phyloP scores from a whole-genome alignment of 2,797 vertebrate genomes.

The Eidolon dupreanum region DNA sequence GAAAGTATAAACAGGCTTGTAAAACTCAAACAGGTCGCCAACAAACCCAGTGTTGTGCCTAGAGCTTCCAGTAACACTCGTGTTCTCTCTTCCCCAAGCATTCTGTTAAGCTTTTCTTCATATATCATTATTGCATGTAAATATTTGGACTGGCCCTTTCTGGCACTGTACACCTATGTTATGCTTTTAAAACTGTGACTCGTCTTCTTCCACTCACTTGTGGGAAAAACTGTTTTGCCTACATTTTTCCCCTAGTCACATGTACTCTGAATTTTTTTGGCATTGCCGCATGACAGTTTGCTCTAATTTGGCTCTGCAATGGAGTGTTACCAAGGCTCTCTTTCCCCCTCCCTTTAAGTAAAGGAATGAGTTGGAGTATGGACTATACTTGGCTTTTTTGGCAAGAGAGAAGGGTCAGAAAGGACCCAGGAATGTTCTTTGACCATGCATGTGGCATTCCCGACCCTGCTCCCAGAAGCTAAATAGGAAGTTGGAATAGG shows the following conservation, averaged over 20 bases:
- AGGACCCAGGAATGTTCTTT: slow-evolving; percentile 63
- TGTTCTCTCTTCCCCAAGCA: background rate
- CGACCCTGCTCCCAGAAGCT: slow-evolving; percentile 73
- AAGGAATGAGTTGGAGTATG: slow-evolving; percentile 64
- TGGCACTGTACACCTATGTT: slow-evolving; percentile 74
- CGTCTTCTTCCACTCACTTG: slow-evolving; percentile 70
- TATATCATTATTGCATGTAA: slow-evolving; percentile 43
- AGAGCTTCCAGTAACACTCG: slow-evolving; percentile 56
- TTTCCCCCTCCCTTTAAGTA: slow-evolving; percentile 55
- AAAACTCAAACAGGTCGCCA: slow-evolving; percentile 70
- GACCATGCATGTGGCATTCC: slow-evolving; percentile 19
- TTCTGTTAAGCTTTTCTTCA: slow-evolving; percentile 59
- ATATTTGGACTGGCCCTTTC: slow-evolving; percentile 62
- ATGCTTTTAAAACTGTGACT: slow-evolving; percentile 77
- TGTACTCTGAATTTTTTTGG: slow-evolving; percentile 62
- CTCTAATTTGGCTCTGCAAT: slow-evolving; percentile 37
- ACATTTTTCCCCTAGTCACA: slow-evolving; percentile 60
- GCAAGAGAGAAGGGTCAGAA: slow-evolving; percentile 64
- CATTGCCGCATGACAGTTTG: slow-evolving; percentile 14
- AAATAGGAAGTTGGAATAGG: slow-evolving; percentile 76
- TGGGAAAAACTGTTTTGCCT: slow-evolving; percentile 74
- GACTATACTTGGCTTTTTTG: slow-evolving; percentile 57
- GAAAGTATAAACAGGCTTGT: slow-evolving; percentile 55
- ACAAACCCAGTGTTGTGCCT: slow-evolving; percentile 71
- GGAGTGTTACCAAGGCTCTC: slow-evolving; percentile 61